Evolutionary conservation across 2,113 vertebrate species (phyloP).

Genomic region (Pelusios castaneus): DNA sequence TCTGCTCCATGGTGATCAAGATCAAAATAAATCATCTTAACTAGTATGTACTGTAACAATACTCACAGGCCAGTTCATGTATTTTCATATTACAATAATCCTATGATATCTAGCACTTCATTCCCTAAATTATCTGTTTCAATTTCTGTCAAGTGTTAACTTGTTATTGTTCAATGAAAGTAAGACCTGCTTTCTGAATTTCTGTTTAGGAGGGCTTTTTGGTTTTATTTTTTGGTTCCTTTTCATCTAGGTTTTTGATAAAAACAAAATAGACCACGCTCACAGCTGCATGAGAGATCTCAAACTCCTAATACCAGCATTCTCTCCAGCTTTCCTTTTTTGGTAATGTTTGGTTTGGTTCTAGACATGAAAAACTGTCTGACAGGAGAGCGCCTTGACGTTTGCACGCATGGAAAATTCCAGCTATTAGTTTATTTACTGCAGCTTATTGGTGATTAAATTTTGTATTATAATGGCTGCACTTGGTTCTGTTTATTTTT

Average conservation of each 20-base stretch:
- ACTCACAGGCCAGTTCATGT: not conserved
- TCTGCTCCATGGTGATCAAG: slow-evolving; percentile 5
- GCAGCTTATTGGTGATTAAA: not conserved
- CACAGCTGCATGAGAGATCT: fast-evolving
- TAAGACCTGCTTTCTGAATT: not conserved
- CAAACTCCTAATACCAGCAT: fast-evolving
- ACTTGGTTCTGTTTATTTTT: not conserved
- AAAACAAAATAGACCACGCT: not conserved
- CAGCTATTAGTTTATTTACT: not conserved
- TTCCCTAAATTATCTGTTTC: not conserved
- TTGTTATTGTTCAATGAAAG: not conserved
- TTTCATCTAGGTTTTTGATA: not conserved
- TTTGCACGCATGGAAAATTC: slow-evolving; percentile 20
- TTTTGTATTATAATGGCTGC: not conserved
- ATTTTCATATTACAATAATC: not conserved
- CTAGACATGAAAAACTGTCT: not conserved
- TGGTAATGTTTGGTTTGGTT: slow-evolving; percentile 27
- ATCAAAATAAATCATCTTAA: not conserved
- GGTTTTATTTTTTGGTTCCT: not conserved
- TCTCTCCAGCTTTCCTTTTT: not conserved
- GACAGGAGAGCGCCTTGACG: not conserved
- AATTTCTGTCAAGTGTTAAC: not conserved
- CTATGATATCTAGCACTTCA: not conserved
- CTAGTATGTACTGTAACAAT: not conserved
- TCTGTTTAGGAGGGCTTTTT: not conserved